Evolutionary conservation across 2,797 vertebrate species (phyloP).

Genomic region (Chromis chromis): DNA sequence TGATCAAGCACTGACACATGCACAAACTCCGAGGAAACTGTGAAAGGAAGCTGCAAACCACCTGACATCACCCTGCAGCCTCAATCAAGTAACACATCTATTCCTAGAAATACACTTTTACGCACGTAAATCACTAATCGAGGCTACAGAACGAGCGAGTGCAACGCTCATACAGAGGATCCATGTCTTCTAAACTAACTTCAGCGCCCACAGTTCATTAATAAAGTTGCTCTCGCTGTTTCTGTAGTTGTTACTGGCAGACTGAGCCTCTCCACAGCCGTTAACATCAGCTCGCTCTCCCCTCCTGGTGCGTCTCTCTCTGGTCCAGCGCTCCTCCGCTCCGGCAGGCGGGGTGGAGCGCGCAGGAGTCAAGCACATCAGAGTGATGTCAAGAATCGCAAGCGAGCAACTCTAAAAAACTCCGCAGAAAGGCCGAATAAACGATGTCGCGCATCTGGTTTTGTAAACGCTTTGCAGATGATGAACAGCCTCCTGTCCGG

Average conservation of each 20-base stretch:
- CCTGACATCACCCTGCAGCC: slow-evolving; percentile 41
- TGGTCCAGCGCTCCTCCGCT: slow-evolving; percentile 55
- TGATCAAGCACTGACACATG: slow-evolving; percentile 27
- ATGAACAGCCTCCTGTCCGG: slow-evolving; percentile 1
- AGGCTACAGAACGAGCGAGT: not conserved
- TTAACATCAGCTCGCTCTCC: slow-evolving; percentile 60
- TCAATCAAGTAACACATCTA: slow-evolving; percentile 2
- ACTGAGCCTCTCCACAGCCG: slow-evolving; percentile 47
- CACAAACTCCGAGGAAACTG: slow-evolving; percentile 24
- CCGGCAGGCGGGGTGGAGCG: slow-evolving; percentile 66
- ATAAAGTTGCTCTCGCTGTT: slow-evolving; percentile 18
- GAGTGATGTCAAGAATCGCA: slow-evolving; percentile 37
- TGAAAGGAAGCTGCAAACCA: slow-evolving; percentile 34
- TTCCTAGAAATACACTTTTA: not conserved
- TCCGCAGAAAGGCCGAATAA: not conserved
- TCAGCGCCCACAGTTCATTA: not conserved
- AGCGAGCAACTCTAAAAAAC: slow-evolving; percentile 31
- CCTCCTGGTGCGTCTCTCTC: slow-evolving; percentile 53
- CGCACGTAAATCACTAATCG: not conserved
- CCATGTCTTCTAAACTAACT: not conserved
- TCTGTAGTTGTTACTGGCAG: slow-evolving; percentile 18
- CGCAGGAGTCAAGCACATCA: slow-evolving; percentile 52
- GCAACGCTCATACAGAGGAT: not conserved
- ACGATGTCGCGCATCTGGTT: slow-evolving; percentile 25
- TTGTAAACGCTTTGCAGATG: not conserved